Percentiles rank a stretch among this genome's conserved stretches.
Conservation (phyloP, 2,888 invertebrate species). For the Chromoteleia sp. region DNA sequence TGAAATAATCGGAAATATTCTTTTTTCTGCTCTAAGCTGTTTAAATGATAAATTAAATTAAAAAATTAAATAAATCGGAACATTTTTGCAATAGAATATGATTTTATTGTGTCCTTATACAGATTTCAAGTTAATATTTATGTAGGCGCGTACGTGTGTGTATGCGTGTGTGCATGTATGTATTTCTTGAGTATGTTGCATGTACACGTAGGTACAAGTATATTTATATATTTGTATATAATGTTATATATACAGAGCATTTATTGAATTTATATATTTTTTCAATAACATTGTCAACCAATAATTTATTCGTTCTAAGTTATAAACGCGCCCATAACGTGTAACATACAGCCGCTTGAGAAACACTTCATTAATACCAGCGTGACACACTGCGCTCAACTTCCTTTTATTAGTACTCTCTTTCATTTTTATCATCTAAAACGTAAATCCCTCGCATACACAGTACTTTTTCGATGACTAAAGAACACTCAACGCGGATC, state of each 20-base stretch:
- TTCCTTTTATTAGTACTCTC: conserved; percentile 52
- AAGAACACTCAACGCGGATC: conserved; percentile 83
- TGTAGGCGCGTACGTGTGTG: conserved; percentile 72
- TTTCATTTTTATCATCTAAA: conserved; percentile 66
- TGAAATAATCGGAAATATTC: no score
- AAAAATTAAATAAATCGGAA: neutral
- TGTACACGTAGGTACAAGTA: conserved; percentile 69
- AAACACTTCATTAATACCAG: conserved; percentile 58
- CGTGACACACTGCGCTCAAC: conserved; percentile 44
- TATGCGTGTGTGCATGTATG: conserved; percentile 56
- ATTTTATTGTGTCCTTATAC: conserved; percentile 82
- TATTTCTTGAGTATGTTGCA: conserved; percentile 52
- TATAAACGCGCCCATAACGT: conserved; percentile 74
- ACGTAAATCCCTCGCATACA: conserved; percentile 74
- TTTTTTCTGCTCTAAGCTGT: no score
- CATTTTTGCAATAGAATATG: conserved; percentile 78
- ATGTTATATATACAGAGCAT: conserved; percentile 79
- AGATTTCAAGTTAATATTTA: conserved; percentile 78
- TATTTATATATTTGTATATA: conserved; percentile 79
- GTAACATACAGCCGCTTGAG: conserved; percentile 65
- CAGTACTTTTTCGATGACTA: conserved; percentile 79
- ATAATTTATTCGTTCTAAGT: conserved; percentile 81
- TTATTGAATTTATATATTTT: conserved; percentile 76
- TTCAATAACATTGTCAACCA: conserved; percentile 83
- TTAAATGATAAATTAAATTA: no score